Evolutionary conservation across 2,888 invertebrate genomes (phyloP).

Genomic region (Acleris holmiana): DNA sequence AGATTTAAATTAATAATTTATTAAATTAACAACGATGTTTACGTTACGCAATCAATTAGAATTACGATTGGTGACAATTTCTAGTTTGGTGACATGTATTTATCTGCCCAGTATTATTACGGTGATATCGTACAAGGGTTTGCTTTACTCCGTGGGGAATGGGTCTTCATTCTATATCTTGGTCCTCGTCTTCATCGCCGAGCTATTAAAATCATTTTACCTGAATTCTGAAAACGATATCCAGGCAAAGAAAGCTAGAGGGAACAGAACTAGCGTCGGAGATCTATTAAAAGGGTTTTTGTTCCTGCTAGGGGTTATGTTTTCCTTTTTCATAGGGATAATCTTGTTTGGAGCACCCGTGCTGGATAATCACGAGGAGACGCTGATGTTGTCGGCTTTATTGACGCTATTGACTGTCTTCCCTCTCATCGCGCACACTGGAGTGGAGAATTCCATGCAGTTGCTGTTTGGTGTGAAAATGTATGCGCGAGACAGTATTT

Average conservation of each 20-base stretch:
- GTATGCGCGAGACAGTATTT: constrained; percentile 77
- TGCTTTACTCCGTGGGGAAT: constrained; percentile 85
- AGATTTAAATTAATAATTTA: constrained; percentile 8
- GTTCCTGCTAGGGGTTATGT: constrained; percentile 71
- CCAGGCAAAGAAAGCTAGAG: constrained; percentile 66
- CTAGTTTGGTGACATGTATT: constrained; percentile 85
- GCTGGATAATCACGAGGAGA: constrained; percentile 86
- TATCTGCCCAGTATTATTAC: constrained; percentile 85
- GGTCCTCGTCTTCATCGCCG: constrained; percentile 74
- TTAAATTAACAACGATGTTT: constrained; percentile 58
- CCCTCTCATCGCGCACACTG: constrained; percentile 86
- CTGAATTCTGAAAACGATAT: constrained; percentile 62
- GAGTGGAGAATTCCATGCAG: constrained; percentile 82
- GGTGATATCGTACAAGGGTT: constrained; percentile 82
- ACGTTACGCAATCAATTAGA: constrained; percentile 69
- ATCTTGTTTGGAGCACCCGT: constrained; percentile 89
- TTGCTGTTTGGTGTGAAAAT: constrained; percentile 80
- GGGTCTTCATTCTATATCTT: constrained; percentile 76
- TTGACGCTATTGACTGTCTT: constrained; percentile 86
- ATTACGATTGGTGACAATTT: constrained; percentile 71
- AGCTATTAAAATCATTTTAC: constrained; percentile 82
- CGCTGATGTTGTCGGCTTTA: constrained; percentile 86
- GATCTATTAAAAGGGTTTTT: constrained; percentile 80
- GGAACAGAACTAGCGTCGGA: constrained; percentile 68
- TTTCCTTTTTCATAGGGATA: constrained; percentile 84